These are phyloP conservation scores for Pentalonia nigronervosa DNA, from an alignment of 1,140 invertebrate species.

Conservation along the genomic window DNA sequence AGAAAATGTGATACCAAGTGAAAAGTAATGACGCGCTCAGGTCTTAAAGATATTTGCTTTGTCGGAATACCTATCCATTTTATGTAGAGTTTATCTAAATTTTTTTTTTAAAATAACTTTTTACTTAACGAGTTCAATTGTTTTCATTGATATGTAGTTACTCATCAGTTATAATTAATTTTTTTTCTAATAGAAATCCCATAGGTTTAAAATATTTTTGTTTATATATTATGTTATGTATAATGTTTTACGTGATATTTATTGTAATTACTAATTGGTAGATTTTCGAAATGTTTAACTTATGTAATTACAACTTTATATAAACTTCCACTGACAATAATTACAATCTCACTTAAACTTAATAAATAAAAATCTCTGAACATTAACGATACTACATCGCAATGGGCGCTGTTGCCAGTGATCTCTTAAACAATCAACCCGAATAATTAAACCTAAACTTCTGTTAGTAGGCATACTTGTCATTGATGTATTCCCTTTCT, in stretches of 20 bases:
- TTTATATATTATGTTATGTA: too few species aligned
- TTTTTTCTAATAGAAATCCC: too few species aligned
- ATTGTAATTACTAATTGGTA: background rate
- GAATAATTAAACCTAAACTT: background rate
- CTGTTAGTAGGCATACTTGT: background rate
- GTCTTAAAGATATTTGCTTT: background rate
- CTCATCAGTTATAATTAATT: too few species aligned
- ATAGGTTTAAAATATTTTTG: too few species aligned
- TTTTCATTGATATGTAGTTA: too few species aligned
- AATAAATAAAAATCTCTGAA: background rate
- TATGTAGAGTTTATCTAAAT: too few species aligned
- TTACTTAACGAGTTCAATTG: too few species aligned
- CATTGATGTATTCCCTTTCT: background rate
- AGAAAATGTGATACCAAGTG: background rate
- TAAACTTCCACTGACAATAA: background rate
- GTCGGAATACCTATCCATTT: too few species aligned
- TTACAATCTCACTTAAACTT: background rate
- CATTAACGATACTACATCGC: background rate
- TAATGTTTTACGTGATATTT: too few species aligned
- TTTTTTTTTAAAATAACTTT: too few species aligned
- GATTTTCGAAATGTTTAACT: background rate
- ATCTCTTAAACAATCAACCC: background rate
- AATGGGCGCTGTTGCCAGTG: background rate
- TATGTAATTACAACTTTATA: background rate
- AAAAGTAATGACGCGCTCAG: background rate